A percentile compares a stretch with the other conserved stretches of the same genome.
Evolutionary conservation across 1,140 invertebrate genomes (phyloP).

Genomic region (Melanaphis sacchari): DNA sequence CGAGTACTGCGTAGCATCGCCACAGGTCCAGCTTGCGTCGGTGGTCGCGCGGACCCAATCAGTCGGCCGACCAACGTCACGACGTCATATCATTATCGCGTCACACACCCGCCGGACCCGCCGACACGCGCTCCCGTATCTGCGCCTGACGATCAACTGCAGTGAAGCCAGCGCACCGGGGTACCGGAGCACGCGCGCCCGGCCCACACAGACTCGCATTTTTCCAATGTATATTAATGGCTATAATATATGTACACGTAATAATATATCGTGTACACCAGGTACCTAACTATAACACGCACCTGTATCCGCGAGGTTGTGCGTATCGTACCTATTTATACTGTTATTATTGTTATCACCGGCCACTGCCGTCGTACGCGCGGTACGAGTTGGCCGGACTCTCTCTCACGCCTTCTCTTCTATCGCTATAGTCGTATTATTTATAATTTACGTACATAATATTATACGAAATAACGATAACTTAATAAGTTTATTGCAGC

Average conservation of each 20-base stretch:
- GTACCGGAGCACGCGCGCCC: not conserved
- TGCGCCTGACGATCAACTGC: not conserved
- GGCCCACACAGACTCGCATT: constrained; percentile 19
- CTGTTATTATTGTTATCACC: not conserved
- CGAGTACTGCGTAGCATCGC: not conserved
- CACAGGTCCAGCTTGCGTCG: not conserved
- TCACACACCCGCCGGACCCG: not conserved
- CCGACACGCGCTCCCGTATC: constrained; percentile 9
- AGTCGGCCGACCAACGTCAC: constrained; percentile 53
- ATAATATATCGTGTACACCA: not conserved
- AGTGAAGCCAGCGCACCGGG: too few species aligned
- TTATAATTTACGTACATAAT: too few species aligned
- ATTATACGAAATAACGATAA: too few species aligned
- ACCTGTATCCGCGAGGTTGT: not conserved
- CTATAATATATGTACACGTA: not conserved
- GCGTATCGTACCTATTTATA: not conserved
- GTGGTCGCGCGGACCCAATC: constrained; percentile 46
- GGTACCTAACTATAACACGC: not conserved
- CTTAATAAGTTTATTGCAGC: too few species aligned
- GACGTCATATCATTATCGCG: constrained; percentile 44
- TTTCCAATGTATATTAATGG: not conserved
- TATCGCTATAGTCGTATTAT: too few species aligned
- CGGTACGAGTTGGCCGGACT: not conserved
- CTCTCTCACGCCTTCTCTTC: too few species aligned
- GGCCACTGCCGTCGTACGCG: too few species aligned